Base-by-base conservation (phyloP, 1,140 invertebrate species). In the Drosophila truncata region DNA sequence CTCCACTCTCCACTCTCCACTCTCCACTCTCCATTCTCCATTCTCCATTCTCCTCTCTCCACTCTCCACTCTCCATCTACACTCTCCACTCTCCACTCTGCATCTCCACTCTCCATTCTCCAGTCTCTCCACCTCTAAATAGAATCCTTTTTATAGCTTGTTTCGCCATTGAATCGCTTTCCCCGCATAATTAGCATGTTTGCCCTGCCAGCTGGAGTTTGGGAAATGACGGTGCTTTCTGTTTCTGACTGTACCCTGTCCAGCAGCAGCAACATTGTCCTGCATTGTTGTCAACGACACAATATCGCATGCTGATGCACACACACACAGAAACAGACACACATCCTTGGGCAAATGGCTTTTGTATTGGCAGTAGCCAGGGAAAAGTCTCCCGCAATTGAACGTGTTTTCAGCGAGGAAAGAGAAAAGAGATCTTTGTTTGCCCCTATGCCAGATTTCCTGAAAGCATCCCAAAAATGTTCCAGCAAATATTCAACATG, bases 161-260 rank as follows among this genome's bases (percentile, higher is more conserved):
- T 67, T 67, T 63, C 55, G 25, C 70, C 52, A 76, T 65, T 62
- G 60, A 58, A 71, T 71, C 29, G 39, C 23, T 75, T 11, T 54
- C 3, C 27, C 33, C 66, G 80, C 80, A 74, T 82, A 82, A 82
- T 82, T 82, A 78, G 80, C 75, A 57, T 55, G 69, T 62, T 62
- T 82, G 74, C 75, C 47, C 27, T 49, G 50, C 59, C 54, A 73
- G 27, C 27, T 29, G 27, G 27, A 29, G 27, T 29, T 29, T 18
- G 39, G 39, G n/a, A 7, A 49, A 27, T 49, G 20, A 6, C 7
- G 6, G 20, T 25, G 44, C 13, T 20, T 16, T 47, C 44, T 46
- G 20, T 42, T 23, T 23, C 18, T 4, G 18, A 14, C 8, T 27
- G 23, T n/a, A 9, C 10, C 29, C 25, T 29, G 27, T 33, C 31